Evolutionary conservation across 2,797 vertebrate genomes (phyloP).

Genomic region (Morelia viridis): DNA sequence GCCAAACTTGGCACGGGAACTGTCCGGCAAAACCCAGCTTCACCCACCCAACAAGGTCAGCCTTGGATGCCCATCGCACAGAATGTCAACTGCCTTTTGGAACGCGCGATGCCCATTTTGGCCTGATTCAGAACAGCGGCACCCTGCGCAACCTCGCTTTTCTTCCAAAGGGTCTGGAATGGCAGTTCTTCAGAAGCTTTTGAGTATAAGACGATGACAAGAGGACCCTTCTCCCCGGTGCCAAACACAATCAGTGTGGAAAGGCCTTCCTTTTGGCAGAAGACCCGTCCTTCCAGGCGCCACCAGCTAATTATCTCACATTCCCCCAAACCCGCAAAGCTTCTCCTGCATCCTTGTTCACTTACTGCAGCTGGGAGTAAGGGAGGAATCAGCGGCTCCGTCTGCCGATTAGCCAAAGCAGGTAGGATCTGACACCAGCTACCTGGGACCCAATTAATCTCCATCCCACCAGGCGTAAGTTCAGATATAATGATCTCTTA

Average conservation of each 20-base stretch:
- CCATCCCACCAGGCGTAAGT: background rate
- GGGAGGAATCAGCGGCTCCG: background rate
- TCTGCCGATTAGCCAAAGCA: background rate
- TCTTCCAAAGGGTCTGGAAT: background rate
- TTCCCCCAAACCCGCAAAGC: background rate
- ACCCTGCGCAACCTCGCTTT: too few relatives aligned
- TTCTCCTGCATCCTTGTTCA: background rate
- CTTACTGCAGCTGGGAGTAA: background rate
- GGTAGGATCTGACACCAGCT: background rate
- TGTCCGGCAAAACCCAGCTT: too few relatives aligned
- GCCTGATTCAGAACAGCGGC: too few relatives aligned
- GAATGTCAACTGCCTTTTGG: too few relatives aligned
- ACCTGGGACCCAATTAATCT: background rate
- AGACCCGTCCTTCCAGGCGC: background rate
- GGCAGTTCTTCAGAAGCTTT: background rate
- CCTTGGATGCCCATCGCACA: too few relatives aligned
- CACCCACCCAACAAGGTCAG: too few relatives aligned
- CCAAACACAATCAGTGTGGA: background rate
- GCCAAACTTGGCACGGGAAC: background rate
- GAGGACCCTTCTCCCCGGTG: too few relatives aligned
- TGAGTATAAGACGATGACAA: accelerated
- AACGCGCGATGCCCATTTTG: background rate
- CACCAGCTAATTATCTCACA: background rate
- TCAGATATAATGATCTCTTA: background rate
- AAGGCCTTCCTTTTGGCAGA: background rate